These are phyloP conservation scores for Hydrocynus forskahlii DNA, from an alignment of 2,797 vertebrate species.

Conservation along the genomic window DNA sequence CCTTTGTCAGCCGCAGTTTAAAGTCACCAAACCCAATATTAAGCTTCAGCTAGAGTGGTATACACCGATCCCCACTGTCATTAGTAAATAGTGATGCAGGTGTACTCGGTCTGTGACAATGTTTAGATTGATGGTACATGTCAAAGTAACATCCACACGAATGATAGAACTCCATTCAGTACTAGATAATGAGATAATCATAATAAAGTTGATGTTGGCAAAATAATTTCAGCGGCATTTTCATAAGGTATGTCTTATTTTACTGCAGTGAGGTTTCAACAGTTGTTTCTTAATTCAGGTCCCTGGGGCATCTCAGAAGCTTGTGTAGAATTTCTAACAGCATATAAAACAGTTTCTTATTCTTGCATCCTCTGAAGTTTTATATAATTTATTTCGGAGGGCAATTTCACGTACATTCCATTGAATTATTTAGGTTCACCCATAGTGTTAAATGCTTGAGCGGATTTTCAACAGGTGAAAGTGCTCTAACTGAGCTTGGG, in stretches of 20 bases:
- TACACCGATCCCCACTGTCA: no score
- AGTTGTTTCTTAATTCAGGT: not conserved
- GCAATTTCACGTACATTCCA: not conserved
- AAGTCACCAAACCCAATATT: no score
- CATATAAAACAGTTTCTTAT: not conserved
- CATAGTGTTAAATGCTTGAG: not conserved
- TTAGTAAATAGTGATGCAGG: no score
- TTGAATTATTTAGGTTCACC: not conserved
- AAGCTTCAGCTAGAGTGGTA: no score
- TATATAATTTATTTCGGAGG: not conserved
- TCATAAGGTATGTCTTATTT: not conserved
- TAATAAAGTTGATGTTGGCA: not conserved
- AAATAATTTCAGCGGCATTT: not conserved
- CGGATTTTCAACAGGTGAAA: not conserved
- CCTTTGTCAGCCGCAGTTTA: no score
- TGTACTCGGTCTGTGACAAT: no score
- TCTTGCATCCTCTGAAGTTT: not conserved
- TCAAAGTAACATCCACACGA: no score
- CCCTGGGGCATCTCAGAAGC: not conserved
- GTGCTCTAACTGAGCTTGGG: not conserved
- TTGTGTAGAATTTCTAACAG: not conserved
- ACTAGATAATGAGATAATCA: no score
- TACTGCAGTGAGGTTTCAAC: not conserved
- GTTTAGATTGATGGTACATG: no score
- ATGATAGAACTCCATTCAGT: no score